Evolutionary conservation across 2,797 vertebrate species (phyloP).

Genomic region (Galagoides demidoff): DNA sequence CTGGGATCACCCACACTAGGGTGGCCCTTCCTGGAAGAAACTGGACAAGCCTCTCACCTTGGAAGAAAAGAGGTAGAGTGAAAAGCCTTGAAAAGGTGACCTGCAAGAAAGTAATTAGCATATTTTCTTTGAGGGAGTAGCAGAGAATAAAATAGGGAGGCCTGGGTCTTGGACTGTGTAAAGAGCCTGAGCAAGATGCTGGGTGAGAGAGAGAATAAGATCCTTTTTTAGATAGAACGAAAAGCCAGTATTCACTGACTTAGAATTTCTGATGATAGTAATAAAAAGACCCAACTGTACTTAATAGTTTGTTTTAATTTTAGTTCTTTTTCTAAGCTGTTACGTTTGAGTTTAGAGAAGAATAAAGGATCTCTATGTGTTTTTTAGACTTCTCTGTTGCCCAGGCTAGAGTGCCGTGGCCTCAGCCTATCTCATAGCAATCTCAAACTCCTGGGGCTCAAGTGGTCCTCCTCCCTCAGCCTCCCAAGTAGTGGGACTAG

Average conservation of each 20-base stretch:
- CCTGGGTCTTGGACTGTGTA: not conserved
- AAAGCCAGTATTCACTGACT: not conserved
- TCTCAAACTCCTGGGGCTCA: no score
- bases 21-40: constrained; percentile 17
- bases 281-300: not conserved
- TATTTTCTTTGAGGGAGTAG: not conserved
- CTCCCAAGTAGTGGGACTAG: no score
- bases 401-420: no score
- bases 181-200: not conserved
- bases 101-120: not conserved
- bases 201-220: not conserved
- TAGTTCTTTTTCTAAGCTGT: not conserved
- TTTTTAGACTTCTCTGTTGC: no score
- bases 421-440: no score
- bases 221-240: not conserved
- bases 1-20: not conserved
- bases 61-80: not conserved
- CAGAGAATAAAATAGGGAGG: not conserved
- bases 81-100: constrained; percentile 3
- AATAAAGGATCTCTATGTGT: no score
- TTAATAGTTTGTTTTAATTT: constrained; percentile 48
- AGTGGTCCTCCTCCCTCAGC: no score
- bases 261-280: constrained; percentile 17
- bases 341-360: constrained; percentile 10
- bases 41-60: not conserved